These are phyloP conservation scores for Bolinopsis microptera DNA, from an alignment of 37 sponge, comb jelly and placozoan genomes.

Conservation along the genomic window DNA sequence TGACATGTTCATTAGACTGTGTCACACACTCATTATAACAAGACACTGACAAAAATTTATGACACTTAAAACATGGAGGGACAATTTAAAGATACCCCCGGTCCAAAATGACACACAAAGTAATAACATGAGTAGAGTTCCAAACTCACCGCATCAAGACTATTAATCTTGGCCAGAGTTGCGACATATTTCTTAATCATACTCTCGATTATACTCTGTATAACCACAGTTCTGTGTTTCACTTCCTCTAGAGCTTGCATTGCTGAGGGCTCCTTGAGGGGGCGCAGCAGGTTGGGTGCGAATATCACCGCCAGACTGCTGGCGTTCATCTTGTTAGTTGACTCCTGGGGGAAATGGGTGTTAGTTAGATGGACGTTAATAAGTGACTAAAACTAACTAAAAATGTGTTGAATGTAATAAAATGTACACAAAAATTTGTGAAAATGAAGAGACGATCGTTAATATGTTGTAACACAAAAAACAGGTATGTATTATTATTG, in stretches of 20 bases:
- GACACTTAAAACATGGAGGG: too few relatives aligned
- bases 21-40: too few relatives aligned
- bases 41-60: too few relatives aligned
- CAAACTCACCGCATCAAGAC: not conserved
- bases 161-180: not conserved
- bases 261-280: not conserved
- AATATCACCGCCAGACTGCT: conserved; percentile 21
- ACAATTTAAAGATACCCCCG: too few relatives aligned
- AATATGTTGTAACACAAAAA: too few relatives aligned
- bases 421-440: not conserved
- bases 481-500: too few relatives aligned
- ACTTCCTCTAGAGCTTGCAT: conserved; percentile 50
- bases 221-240: not conserved
- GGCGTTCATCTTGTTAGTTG: conserved; percentile 29
- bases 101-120: too few relatives aligned
- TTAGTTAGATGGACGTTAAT: not conserved
- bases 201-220: not conserved
- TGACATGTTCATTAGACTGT: too few relatives aligned
- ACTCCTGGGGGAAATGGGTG: not conserved
- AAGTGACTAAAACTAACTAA: not conserved
- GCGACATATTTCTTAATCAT: not conserved
- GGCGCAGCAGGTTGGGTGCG: conserved; percentile 38
- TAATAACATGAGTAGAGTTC: not conserved
- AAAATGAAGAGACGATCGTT: too few relatives aligned
- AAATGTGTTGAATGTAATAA: not conserved